A percentile compares a stretch with the other conserved stretches of the same genome.
phyloP scores from a whole-genome alignment of 2,113 vertebrate species.

The Cichladusa arquata region DNA sequence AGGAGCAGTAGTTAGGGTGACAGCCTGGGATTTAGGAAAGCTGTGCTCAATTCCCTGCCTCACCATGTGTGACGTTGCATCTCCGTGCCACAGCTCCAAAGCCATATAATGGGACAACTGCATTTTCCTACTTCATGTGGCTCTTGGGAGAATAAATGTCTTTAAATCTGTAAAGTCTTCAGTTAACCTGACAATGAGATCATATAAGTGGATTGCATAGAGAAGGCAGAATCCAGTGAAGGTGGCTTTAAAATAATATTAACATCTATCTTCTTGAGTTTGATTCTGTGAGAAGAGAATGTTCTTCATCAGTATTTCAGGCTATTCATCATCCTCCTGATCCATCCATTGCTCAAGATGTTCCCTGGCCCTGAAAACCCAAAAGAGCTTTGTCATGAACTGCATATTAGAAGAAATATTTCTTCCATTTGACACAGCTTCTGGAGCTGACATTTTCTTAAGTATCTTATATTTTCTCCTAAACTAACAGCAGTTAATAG shows the following conservation, averaged over 20 bases:
- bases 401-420: neutral
- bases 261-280: neutral
- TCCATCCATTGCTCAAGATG: neutral
- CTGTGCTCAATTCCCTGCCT: slow-evolving; percentile 1
- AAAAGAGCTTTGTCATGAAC: neutral
- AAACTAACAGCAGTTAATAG: slow-evolving; percentile 24
- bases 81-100: neutral
- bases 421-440: neutral
- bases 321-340: slow-evolving; percentile 6
- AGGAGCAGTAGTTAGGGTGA: neutral
- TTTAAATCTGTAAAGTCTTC: slow-evolving; percentile 4
- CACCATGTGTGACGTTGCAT: neutral
- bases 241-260: slow-evolving; percentile 20
- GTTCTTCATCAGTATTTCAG: neutral
- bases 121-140: slow-evolving; percentile 14
- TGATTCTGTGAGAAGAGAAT: neutral
- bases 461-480: neutral
- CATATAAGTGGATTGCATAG: neutral
- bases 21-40: slow-evolving; percentile 11
- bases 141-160: slow-evolving; percentile 22
- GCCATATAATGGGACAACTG: neutral
- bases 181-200: slow-evolving; percentile 29
- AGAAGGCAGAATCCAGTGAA: neutral
- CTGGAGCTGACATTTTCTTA: neutral
- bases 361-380: neutral